Evolutionary conservation across 92 coral and sea anemone species (phyloP).

Genomic region (Epizoanthus stellaris): DNA sequence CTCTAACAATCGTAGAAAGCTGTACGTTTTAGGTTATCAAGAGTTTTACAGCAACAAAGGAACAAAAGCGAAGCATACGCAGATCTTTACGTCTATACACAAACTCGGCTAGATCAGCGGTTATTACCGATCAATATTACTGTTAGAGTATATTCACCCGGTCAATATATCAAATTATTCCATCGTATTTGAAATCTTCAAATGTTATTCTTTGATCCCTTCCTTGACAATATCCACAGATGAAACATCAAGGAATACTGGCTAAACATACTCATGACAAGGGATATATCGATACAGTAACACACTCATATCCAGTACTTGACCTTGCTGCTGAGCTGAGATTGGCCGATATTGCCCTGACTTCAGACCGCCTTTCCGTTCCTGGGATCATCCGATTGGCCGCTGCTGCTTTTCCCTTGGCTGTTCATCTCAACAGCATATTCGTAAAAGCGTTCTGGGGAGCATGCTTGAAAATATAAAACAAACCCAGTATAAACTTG

Average conservation of each 20-base stretch:
- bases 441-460: slow-evolving; percentile 49
- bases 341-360: slow-evolving; percentile 19
- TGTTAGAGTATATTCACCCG: too few relatives aligned
- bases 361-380: slow-evolving; percentile 47
- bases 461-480: slow-evolving; percentile 48
- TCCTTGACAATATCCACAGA: neutral
- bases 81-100: neutral
- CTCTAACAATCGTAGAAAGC: too few relatives aligned
- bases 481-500: slow-evolving; percentile 31
- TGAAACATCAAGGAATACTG: neutral
- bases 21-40: too few relatives aligned
- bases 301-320: slow-evolving; percentile 42
- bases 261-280: neutral
- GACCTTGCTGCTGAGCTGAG: slow-evolving; percentile 27
- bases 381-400: slow-evolving; percentile 23
- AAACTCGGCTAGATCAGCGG: neutral
- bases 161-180: too few relatives aligned
- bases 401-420: slow-evolving; percentile 21
- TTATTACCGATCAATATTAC: neutral
- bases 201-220: neutral
- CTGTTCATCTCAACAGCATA: slow-evolving; percentile 46
- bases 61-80: too few relatives aligned
- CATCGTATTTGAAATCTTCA: too few relatives aligned
- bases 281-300: slow-evolving; percentile 16
- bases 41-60: neutral